Evolutionary conservation across 2,113 vertebrate species (phyloP).

Genomic region (Malaclemys terrapin): DNA sequence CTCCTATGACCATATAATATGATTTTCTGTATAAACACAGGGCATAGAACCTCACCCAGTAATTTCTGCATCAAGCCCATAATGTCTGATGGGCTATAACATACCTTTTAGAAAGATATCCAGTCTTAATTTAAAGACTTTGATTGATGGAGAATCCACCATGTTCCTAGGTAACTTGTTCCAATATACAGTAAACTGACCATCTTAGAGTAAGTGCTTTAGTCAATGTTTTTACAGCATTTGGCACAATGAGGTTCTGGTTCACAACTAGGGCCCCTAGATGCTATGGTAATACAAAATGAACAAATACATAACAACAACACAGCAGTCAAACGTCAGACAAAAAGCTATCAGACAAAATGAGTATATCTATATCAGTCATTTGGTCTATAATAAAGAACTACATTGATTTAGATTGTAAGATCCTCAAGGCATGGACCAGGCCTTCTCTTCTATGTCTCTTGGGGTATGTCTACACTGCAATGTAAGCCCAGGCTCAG

Average conservation of each 20-base stretch:
- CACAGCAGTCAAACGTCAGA: not conserved
- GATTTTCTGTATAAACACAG: not conserved
- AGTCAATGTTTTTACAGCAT: not conserved
- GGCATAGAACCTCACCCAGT: not conserved
- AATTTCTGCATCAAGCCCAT: not conserved
- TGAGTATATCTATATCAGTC: not conserved
- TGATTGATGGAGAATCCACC: not conserved
- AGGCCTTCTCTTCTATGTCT: not conserved
- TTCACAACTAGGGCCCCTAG: not conserved
- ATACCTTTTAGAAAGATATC: not conserved
- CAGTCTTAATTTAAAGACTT: not conserved
- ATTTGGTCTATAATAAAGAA: constrained; percentile 11
- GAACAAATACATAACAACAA: not conserved
- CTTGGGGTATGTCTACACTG: not conserved
- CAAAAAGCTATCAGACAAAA: not conserved
- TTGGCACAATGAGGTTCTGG: not conserved
- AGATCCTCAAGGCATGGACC: not conserved
- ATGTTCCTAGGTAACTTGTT: constrained; percentile 7
- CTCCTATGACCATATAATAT: not conserved
- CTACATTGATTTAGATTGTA: not conserved
- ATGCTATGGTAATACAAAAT: not conserved
- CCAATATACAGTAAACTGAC: not conserved
- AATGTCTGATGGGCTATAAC: not conserved
- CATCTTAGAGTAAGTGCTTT: not conserved
- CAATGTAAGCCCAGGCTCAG: not conserved